phyloP scores from a whole-genome alignment of 2,797 vertebrate genomes.

The Cossypha heuglini region DNA sequence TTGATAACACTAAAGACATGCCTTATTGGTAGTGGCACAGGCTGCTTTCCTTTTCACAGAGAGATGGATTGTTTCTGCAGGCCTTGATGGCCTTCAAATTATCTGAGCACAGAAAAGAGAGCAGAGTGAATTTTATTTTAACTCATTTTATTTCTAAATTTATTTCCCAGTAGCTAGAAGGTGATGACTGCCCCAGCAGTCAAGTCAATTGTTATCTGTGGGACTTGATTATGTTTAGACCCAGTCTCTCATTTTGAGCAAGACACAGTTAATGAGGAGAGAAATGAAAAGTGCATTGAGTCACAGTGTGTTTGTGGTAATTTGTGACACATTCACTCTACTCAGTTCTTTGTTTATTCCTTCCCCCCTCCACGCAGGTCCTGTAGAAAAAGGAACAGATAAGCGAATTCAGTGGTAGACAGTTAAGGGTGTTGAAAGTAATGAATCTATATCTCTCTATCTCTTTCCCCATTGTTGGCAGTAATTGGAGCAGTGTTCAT shows the following conservation, averaged over 20 bases:
- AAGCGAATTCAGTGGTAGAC: slow-evolving; percentile 77
- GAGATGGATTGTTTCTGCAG: slow-evolving; percentile 75
- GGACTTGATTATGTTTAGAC: slow-evolving; percentile 80
- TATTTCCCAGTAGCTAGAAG: slow-evolving; percentile 77
- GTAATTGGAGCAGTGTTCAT: slow-evolving; percentile 85
- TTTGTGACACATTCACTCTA: slow-evolving; percentile 79
- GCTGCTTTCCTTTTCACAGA: slow-evolving; percentile 69
- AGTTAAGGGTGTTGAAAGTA: slow-evolving; percentile 83
- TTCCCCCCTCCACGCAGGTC: slow-evolving; percentile 62
- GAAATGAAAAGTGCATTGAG: slow-evolving; percentile 80
- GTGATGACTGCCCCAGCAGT: slow-evolving; percentile 76
- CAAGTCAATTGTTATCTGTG: slow-evolving; percentile 82
- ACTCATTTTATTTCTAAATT: slow-evolving; percentile 83
- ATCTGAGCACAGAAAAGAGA: slow-evolving; percentile 76
- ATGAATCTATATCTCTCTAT: slow-evolving; percentile 84
- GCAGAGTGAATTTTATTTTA: slow-evolving; percentile 81
- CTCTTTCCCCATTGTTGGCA: slow-evolving; percentile 79
- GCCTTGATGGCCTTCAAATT: slow-evolving; percentile 77
- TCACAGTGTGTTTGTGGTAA: slow-evolving; percentile 80
- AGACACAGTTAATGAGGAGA: slow-evolving; percentile 84
- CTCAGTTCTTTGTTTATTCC: slow-evolving; percentile 78
- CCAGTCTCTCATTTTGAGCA: slow-evolving; percentile 78
- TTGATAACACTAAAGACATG: slow-evolving; percentile 72
- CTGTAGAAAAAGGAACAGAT: slow-evolving; percentile 74
- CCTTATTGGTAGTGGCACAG: slow-evolving; percentile 69